These are phyloP conservation scores for Zapornia atra DNA, from an alignment of 2,113 vertebrate genomes.

Conservation along the genomic window DNA sequence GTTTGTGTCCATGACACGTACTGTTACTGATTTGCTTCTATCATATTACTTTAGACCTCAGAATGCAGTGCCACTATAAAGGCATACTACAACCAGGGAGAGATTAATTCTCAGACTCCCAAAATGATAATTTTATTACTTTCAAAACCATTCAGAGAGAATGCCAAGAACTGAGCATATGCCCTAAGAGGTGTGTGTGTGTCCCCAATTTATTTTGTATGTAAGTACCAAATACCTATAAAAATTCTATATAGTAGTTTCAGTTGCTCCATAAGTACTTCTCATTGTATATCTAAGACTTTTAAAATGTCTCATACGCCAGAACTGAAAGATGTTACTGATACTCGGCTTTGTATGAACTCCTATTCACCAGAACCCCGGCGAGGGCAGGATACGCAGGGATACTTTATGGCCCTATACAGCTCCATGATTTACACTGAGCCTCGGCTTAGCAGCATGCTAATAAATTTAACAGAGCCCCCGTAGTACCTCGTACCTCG, in stretches of 20 bases:
- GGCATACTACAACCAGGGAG: background rate
- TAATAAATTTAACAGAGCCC: conserved; percentile 71
- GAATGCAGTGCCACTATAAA: too few relatives aligned
- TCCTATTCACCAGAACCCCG: conserved; percentile 38
- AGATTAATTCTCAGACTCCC: background rate
- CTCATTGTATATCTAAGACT: background rate
- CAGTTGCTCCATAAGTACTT: background rate
- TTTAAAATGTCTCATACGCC: conserved; percentile 12
- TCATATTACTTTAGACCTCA: background rate
- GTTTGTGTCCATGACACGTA: background rate
- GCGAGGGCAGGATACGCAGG: background rate
- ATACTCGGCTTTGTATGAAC: conserved; percentile 51
- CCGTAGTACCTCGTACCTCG: background rate
- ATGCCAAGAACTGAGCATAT: background rate
- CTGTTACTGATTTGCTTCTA: background rate
- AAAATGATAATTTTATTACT: background rate
- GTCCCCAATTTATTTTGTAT: background rate
- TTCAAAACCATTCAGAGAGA: background rate
- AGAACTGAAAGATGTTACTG: conserved; percentile 38
- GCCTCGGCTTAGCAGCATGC: conserved; percentile 45
- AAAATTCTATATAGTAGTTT: background rate
- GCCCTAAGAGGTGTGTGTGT: background rate
- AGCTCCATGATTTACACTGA: conserved; percentile 67
- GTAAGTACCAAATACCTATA: background rate
- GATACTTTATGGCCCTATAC: conserved; percentile 65